Conservation (phyloP, 2,888 invertebrate genomes). For the Campoplex capitator region DNA sequence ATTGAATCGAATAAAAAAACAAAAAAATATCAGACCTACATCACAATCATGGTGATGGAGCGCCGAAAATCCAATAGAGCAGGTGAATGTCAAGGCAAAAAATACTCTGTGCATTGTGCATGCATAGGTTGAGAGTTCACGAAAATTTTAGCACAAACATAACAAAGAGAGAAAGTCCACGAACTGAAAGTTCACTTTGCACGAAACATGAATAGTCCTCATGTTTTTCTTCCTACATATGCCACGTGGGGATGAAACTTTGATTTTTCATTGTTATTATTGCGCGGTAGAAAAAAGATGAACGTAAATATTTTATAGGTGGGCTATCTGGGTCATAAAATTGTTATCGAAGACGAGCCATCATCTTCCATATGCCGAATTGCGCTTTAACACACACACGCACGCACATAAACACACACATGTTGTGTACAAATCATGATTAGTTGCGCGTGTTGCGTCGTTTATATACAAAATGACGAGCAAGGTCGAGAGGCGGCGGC, state of each 20-base stretch:
- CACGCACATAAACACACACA: too few relatives aligned
- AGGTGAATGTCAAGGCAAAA: constrained; percentile 3
- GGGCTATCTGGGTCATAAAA: neutral
- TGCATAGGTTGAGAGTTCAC: neutral
- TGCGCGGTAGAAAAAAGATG: neutral
- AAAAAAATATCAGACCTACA: constrained; percentile 32
- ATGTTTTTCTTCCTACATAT: neutral
- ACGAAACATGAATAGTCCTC: constrained; percentile 5
- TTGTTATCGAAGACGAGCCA: constrained; percentile 4
- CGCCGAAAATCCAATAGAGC: neutral
- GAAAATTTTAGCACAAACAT: neutral
- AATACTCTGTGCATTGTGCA: constrained; percentile 16
- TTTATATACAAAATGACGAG: neutral
- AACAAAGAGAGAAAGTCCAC: constrained; percentile 21
- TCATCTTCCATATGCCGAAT: constrained; percentile 56
- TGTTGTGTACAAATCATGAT: constrained; percentile 11
- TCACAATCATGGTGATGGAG: constrained; percentile 42
- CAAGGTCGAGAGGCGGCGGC: neutral
- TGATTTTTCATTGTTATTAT: constrained; percentile 1
- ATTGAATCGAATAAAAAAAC: neutral
- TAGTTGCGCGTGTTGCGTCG: constrained; percentile 8
- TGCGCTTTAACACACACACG: constrained; percentile 23
- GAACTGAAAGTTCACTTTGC: constrained; percentile 35
- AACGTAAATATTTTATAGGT: constrained; percentile 2
- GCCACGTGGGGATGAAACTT: constrained; percentile 10